Evolutionary conservation across 2,888 invertebrate species (phyloP).

Genomic region (Cremastobaeus sp.): DNA sequence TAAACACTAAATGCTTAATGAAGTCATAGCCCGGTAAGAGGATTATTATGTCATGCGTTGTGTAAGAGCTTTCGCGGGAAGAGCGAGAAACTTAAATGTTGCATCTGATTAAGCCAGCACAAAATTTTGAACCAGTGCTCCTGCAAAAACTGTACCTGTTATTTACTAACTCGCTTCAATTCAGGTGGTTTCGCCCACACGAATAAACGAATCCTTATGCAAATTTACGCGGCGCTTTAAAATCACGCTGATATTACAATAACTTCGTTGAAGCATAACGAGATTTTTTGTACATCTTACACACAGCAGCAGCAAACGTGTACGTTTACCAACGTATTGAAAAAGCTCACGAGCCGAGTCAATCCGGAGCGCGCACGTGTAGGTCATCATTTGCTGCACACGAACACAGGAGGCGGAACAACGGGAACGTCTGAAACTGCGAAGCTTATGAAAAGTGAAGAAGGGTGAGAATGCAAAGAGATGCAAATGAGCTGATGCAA

Average conservation of each 20-base stretch:
- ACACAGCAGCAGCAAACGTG: not conserved
- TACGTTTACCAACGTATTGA: not conserved
- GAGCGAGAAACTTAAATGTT: constrained; percentile 30
- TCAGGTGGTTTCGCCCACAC: too few species aligned
- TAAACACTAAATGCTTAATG: constrained; percentile 70
- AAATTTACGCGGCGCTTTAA: too few species aligned
- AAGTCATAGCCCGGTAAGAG: constrained; percentile 69
- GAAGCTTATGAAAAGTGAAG: constrained; percentile 32
- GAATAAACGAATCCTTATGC: too few species aligned
- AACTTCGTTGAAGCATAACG: too few species aligned
- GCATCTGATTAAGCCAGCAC: constrained; percentile 29
- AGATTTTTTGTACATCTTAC: too few species aligned
- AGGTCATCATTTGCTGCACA: constrained; percentile 7
- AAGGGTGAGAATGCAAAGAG: constrained; percentile 41
- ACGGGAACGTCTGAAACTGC: constrained; percentile 4
- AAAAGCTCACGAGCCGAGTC: not conserved
- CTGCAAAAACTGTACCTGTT: too few species aligned
- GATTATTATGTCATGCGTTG: constrained; percentile 67
- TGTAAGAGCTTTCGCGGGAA: constrained; percentile 41
- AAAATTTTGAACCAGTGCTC: too few species aligned
- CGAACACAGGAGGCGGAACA: constrained; percentile 11
- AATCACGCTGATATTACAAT: too few species aligned
- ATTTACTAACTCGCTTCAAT: too few species aligned
- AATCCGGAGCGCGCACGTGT: constrained; percentile 25
- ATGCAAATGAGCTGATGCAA: constrained; percentile 47